Conservation (phyloP, 2,888 invertebrate genomes). For the Leptinotarsa juncta region DNA sequence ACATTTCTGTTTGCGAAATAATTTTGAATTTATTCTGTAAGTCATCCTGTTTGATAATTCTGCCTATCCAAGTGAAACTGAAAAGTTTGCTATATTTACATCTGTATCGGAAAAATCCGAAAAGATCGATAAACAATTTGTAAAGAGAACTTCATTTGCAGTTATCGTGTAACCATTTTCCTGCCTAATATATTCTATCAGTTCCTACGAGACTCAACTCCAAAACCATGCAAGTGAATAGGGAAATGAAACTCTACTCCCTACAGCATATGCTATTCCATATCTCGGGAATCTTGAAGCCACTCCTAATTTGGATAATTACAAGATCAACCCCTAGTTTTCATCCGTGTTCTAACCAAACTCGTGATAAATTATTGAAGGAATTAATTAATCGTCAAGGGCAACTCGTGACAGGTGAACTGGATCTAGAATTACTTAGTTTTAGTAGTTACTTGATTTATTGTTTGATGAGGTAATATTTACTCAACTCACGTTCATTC, state of each 20-base stretch:
- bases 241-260: constrained; percentile 3
- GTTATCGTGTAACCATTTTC: background rate
- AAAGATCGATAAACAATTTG: too few relatives aligned
- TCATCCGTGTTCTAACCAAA: background rate
- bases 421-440: background rate
- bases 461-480: too few relatives aligned
- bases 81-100: too few relatives aligned
- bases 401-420: background rate
- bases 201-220: constrained; percentile 4
- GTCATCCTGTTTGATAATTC: too few relatives aligned
- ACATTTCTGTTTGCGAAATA: too few relatives aligned
- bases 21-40: too few relatives aligned
- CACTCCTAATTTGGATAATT: background rate
- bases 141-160: background rate
- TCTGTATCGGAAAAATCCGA: too few relatives aligned
- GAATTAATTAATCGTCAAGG: background rate
- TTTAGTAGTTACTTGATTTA: too few relatives aligned
- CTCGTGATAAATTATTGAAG: background rate
- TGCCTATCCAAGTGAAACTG: too few relatives aligned
- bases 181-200: background rate
- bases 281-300: background rate
- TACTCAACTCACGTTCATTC: too few relatives aligned
- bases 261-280: background rate
- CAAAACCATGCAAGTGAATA: constrained; percentile 1
- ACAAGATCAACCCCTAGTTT: background rate